Conservation (phyloP, 2,888 invertebrate genomes). For the Eubasilissa splendida region DNA sequence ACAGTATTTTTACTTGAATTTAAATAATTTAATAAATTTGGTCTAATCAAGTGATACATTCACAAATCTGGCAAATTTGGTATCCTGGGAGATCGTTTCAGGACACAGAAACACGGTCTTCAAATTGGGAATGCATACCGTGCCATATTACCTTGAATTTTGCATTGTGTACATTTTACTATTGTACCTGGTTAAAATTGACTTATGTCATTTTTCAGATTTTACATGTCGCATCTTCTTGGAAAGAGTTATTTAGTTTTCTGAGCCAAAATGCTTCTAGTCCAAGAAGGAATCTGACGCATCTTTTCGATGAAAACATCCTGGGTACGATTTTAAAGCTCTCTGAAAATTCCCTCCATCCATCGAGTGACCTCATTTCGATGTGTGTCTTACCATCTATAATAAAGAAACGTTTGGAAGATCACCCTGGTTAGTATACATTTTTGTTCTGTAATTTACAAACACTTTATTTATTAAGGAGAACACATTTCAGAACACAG, state of each 20-base stretch:
- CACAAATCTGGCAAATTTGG: too few relatives aligned
- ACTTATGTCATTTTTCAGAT: slow-evolving; percentile 38
- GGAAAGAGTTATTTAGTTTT: slow-evolving; percentile 45
- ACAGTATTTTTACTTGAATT: too few relatives aligned
- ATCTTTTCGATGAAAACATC: slow-evolving; percentile 32
- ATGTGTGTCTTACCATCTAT: slow-evolving; percentile 34
- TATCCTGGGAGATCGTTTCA: too few relatives aligned
- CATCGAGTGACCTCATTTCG: slow-evolving; percentile 2
- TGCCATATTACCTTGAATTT: too few relatives aligned
- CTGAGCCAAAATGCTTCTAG: slow-evolving; percentile 9
- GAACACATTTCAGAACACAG: too few relatives aligned
- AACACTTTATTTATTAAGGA: background rate
- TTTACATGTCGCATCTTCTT: slow-evolving; percentile 23
- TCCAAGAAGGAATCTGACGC: slow-evolving; percentile 27
- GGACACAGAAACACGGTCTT: too few relatives aligned
- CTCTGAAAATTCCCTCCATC: slow-evolving; percentile 12
- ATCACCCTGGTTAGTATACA: slow-evolving; percentile 46
- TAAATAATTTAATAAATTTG: too few relatives aligned
- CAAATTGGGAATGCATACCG: too few relatives aligned
- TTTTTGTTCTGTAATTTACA: background rate
- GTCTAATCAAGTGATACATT: too few relatives aligned
- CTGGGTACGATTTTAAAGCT: slow-evolving; percentile 26
- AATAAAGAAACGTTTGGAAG: slow-evolving; percentile 49
- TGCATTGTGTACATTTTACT: too few relatives aligned
- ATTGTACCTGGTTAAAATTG: background rate